Evolutionary conservation across 53 echinoderm and acorn worm genomes (phyloP), one percentile per base, ranked within the genome.

Genomic region (Echinometra lucunter): DNA sequence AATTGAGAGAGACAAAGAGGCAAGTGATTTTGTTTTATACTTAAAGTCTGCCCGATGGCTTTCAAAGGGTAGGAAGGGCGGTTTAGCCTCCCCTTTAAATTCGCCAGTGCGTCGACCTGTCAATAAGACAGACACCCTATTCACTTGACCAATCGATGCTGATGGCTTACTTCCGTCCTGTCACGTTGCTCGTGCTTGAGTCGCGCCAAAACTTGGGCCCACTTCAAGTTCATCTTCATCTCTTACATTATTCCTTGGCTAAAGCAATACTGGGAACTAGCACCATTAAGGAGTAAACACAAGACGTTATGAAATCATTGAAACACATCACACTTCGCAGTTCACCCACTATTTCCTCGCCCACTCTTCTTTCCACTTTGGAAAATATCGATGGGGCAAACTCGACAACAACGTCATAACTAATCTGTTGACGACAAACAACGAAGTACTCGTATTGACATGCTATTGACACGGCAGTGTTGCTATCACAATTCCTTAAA

Each of bases 151-250:
- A 67, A 69, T 91, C 91, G 91, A 91, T 91, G 58, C 35, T 67
- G 91, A 91, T 91, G 91, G 69, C 45, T 91, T 27, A 67, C 45
- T 90, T 90, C 90, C 90, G 90, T 63, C 66, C 58, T 49, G 38
- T 56, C 88, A 88, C 49, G 56, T 27, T 88, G 88, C 88, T 49
- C 32, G 13, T 28, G 27, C 30, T 49, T 23, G 44, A 82, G 6
- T 8, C 7, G 44, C 5, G 44, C 44, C 23, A 42, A 82, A 82
- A 44, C 16, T 44, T 67, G 28, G 32, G 67, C 67, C 6, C 67
- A 67, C 67, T 69, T 69, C 32, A 15, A 32, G 10, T 69, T 69
- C 69, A 34, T 32, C 69, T 32, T 4, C 9, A 34, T 32, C 30
- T 15, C 28, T 7, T 69, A 69, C 69, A 34, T 69, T 69, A 63